Evolutionary conservation across 37 sponge, comb jelly and placozoan genomes (phyloP).

Genomic region (Mnemiopsis leidyi): DNA sequence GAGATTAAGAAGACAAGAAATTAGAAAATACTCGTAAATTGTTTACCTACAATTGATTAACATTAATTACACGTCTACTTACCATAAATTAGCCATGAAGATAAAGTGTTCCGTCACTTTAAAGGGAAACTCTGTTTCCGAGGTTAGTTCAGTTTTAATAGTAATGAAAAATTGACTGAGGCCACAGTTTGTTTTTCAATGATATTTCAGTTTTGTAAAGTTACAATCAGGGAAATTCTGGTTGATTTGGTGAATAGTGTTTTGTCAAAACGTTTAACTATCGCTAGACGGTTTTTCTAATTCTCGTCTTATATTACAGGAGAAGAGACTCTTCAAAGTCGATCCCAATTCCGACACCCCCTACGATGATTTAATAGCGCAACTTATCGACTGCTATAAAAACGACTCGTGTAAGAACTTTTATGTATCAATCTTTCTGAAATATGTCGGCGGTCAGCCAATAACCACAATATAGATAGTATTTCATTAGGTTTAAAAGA

Average conservation of each 20-base stretch:
- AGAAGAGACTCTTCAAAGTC: constrained; percentile 21
- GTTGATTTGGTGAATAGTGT: too few species aligned
- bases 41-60: neutral
- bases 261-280: neutral
- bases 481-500: neutral
- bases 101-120: neutral
- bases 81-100: neutral
- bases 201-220: too few species aligned
- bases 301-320: constrained; percentile 11
- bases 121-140: neutral
- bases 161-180: too few species aligned
- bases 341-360: neutral
- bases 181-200: too few species aligned
- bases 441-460: too few species aligned
- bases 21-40: neutral
- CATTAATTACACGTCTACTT: neutral
- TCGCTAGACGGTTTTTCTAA: neutral
- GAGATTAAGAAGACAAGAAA: too few species aligned
- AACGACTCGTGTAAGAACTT: neutral
- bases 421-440: neutral
- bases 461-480: neutral
- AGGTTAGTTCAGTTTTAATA: too few species aligned
- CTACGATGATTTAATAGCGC: neutral
- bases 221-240: too few species aligned
- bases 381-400: constrained; percentile 22